phyloP scores from a whole-genome alignment of 2,888 invertebrate species.

The Cistogaster globosa region DNA sequence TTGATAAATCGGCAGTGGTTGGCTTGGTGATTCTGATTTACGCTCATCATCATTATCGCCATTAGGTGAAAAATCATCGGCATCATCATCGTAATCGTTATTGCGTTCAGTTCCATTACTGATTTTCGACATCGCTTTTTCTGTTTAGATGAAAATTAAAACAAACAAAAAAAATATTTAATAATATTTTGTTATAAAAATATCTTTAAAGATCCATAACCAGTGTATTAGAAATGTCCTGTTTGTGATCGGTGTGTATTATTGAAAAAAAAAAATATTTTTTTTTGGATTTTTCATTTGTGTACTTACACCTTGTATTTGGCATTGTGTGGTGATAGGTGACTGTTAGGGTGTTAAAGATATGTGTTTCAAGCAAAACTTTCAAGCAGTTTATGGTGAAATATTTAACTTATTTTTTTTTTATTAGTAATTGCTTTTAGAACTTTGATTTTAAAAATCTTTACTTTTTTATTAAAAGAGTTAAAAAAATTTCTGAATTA shows the following conservation, averaged over 20 bases:
- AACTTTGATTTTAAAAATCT: too few relatives aligned
- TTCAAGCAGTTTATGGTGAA: slow-evolving; percentile 38
- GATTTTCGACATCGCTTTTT: slow-evolving; percentile 88
- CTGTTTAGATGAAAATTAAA: slow-evolving; percentile 81
- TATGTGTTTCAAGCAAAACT: slow-evolving; percentile 1
- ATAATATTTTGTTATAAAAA: not conserved
- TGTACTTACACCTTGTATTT: slow-evolving; percentile 66
- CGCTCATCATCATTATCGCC: slow-evolving; percentile 84
- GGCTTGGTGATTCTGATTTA: slow-evolving; percentile 85
- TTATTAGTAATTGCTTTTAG: too few relatives aligned
- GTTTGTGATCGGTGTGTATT: too few relatives aligned
- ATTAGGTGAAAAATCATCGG: slow-evolving; percentile 43
- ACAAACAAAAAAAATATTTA: slow-evolving; percentile 57
- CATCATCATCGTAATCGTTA: slow-evolving; percentile 37
- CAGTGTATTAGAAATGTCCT: slow-evolving; percentile 35
- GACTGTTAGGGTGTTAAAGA: slow-evolving; percentile 55
- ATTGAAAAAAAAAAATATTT: not conserved
- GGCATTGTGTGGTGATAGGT: slow-evolving; percentile 51
- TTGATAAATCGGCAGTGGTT: slow-evolving; percentile 92
- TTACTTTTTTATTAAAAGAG: too few relatives aligned
- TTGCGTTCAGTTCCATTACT: slow-evolving; percentile 70
- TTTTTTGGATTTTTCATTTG: slow-evolving; percentile 16
- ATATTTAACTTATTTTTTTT: too few relatives aligned
- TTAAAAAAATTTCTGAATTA: too few relatives aligned
- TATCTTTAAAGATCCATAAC: slow-evolving; percentile 23